Evolutionary conservation across 2,797 vertebrate species (phyloP).

Genomic region (Catostomus latipinnis): DNA sequence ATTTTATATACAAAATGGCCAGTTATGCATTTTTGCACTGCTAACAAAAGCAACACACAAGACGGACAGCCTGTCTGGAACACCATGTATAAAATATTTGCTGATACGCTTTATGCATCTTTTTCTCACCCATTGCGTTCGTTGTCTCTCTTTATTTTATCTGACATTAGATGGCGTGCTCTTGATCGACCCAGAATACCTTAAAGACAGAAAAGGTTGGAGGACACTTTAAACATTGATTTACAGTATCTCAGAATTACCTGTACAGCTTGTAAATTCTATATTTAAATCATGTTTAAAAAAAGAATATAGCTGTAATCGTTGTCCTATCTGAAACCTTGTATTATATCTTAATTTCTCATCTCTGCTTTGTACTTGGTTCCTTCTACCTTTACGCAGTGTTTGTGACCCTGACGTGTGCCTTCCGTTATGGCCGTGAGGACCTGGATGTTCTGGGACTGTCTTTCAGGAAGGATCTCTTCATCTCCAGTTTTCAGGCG

Average conservation of each 20-base stretch:
- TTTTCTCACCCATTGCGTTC: neutral
- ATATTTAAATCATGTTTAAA: no score
- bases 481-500: constrained; percentile 79
- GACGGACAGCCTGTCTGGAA: no score
- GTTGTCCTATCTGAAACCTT: no score
- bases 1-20: no score
- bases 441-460: constrained; percentile 88
- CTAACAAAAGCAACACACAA: no score
- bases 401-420: constrained; percentile 85
- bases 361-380: no score
- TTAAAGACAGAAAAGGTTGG: constrained; percentile 87
- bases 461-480: constrained; percentile 86
- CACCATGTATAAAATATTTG: no score
- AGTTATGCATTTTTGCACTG: no score
- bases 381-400: constrained; percentile 65
- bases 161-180: constrained; percentile 80
- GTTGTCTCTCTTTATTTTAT: constrained; percentile 26
- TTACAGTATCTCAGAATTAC: neutral
- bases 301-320: no score
- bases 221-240: neutral
- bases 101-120: no score
- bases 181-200: constrained; percentile 84
- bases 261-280: neutral
- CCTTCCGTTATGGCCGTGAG: constrained; percentile 87
- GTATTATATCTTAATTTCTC: no score